Evolutionary conservation across 2,113 vertebrate species (phyloP).

Genomic region (Varanus salvator): DNA sequence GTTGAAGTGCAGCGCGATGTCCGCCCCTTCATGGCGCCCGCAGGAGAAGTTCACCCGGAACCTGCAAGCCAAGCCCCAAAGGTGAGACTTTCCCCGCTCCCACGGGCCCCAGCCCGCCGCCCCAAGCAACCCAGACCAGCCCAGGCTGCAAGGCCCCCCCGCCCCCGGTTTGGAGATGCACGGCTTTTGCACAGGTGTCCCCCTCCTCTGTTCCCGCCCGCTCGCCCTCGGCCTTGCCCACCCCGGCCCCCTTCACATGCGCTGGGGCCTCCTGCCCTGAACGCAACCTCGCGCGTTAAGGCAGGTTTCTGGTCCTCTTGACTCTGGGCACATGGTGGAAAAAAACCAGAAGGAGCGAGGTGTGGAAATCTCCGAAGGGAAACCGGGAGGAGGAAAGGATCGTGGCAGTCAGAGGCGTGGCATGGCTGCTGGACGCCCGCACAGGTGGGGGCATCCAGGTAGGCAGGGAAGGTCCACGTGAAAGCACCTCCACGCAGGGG

Average conservation of each 20-base stretch:
- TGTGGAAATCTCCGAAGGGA: background rate
- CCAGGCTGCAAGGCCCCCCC: too few relatives aligned
- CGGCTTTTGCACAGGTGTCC: too few relatives aligned
- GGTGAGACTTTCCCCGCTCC: too few relatives aligned
- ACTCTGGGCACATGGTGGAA: background rate
- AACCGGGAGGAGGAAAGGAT: background rate
- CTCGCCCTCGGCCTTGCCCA: too few relatives aligned
- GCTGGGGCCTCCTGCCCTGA: too few relatives aligned
- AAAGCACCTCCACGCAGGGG: background rate
- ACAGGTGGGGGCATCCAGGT: background rate
- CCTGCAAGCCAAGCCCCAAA: conserved; percentile 55
- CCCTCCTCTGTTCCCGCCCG: too few relatives aligned
- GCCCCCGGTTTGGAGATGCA: too few relatives aligned
- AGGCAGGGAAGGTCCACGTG: background rate
- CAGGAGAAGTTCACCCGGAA: conserved; percentile 81
- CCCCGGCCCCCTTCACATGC: too few relatives aligned
- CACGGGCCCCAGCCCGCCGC: too few relatives aligned
- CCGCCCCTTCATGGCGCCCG: conserved; percentile 65
- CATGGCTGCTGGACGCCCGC: background rate
- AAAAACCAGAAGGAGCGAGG: background rate
- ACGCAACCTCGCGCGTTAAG: too few relatives aligned
- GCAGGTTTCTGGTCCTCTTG: background rate
- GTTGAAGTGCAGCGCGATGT: conserved; percentile 85
- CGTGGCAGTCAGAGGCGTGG: too few relatives aligned
- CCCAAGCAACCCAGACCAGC: too few relatives aligned